Conservation (phyloP, 2,797 vertebrate species). For the Cheirogaleus major region DNA sequence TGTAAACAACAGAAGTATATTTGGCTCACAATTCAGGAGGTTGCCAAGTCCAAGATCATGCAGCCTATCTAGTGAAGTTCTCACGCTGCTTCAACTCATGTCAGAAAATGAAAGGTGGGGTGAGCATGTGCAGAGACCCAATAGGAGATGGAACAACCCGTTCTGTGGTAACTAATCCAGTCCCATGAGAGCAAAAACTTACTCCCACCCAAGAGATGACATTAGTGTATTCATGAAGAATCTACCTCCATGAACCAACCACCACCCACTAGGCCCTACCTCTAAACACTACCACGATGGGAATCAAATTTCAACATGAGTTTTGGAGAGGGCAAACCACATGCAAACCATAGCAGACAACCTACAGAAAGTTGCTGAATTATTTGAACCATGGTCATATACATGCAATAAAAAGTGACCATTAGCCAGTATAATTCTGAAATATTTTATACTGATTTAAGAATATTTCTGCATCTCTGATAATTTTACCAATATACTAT, state of each 20-base stretch:
- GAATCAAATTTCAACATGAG: not conserved
- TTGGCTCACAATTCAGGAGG: not conserved
- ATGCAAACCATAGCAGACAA: not conserved
- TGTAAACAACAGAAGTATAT: not conserved
- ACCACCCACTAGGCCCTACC: not conserved
- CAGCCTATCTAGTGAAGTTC: not conserved
- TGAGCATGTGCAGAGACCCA: not conserved
- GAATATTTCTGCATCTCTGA: not conserved
- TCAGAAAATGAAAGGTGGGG: not conserved
- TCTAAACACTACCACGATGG: not conserved
- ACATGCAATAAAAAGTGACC: not conserved
- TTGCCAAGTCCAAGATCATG: too few species aligned
- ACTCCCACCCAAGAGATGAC: not conserved
- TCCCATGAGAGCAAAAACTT: not conserved
- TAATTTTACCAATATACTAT: not conserved
- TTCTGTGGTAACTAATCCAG: not conserved
- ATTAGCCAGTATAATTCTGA: not conserved
- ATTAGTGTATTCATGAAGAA: not conserved
- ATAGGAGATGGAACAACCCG: not conserved
- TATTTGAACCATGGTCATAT: not conserved
- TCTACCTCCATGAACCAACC: not conserved
- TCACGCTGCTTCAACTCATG: not conserved
- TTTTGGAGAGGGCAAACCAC: not conserved
- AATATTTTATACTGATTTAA: slow-evolving; percentile 23
- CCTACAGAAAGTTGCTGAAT: not conserved